Base-by-base conservation (phyloP, 2,113 vertebrate genomes). In the Gadus macrocephalus region DNA sequence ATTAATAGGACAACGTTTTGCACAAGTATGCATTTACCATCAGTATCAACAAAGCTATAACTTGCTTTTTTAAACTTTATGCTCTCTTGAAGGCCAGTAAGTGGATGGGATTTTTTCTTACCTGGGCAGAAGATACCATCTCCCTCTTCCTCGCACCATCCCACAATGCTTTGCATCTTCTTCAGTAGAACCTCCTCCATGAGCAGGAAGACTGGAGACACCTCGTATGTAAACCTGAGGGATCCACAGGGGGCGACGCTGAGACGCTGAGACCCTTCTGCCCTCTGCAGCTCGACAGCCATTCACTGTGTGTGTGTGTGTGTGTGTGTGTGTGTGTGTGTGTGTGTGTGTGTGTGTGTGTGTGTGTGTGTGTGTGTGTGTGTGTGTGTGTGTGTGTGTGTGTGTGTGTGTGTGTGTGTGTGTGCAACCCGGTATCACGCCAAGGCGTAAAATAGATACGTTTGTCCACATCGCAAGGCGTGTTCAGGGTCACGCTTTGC, bases 91-190 rank as follows among this genome's bases (percentile, higher is more conserved):
- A 49, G 42, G 9, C 6, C 42, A 49, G 12, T 49, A 49, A 49
- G 12, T 49, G 42, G 8, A 60, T 60, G n/a, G 6, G 20, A 60
- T 60, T 60, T 20, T n/a, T 20, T 19, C 25, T 61, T 84, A 91
- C 85, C 87, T 78, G 89, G 85, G 81, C 77, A 93, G 85, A 94
- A 92, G 64, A 92, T 80, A 3, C 86, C 89, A 62, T 90, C 90
- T 70, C 84, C 85, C 78, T 92, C 86, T 62, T 74, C 75, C 25
- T 87, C 75, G 59, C 28, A 64, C 83, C 85, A 93, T 64, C 83
- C 90, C 72, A 93, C 77, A 5, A 92, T 87, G 81, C 85, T 73
- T 22, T 77, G 74, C 87, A 91, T 93, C 86, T 94, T 93, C 65
- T 81, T 91, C 27, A 93, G 83, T 68, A 94, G 68, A 58, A 89